phyloP scores from a whole-genome alignment of 2,797 vertebrate species.

The Chaetophractus vellerosus region DNA sequence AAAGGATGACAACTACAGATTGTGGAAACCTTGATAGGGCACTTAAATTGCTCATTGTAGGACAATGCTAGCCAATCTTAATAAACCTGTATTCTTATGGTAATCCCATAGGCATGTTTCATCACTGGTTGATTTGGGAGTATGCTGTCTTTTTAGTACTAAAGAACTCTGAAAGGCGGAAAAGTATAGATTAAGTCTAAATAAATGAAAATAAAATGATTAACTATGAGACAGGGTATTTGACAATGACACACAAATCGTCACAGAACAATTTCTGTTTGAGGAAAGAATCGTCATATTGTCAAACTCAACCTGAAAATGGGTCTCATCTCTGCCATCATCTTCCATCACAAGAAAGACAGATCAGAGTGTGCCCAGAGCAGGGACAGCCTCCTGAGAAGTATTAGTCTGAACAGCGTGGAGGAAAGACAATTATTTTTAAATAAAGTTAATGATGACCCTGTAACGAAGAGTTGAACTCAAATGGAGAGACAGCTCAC shows the following conservation, averaged over 20 bases:
- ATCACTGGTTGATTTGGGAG: neutral
- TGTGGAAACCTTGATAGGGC: neutral
- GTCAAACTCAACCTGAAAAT: neutral
- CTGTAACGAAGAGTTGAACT: neutral
- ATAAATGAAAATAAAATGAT: neutral
- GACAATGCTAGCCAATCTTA: neutral
- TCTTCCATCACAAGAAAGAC: neutral
- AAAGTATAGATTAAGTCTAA: neutral
- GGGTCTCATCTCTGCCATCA: neutral
- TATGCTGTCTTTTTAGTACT: neutral
- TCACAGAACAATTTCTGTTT: neutral
- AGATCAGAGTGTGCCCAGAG: neutral
- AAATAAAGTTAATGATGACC: neutral
- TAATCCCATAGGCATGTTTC: neutral
- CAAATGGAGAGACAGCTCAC: neutral
- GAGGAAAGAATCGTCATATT: neutral
- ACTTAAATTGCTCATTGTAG: neutral
- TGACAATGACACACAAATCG: neutral
- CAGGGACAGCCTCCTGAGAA: neutral
- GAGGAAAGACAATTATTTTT: neutral
- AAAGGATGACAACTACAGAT: neutral
- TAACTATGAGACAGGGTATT: neutral
- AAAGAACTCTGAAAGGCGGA: neutral
- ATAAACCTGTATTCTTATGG: neutral
- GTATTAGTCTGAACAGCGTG: neutral